Percentiles rank a stretch among this genome's conserved stretches.
Evolutionary conservation across 2,113 vertebrate genomes (phyloP).

Genomic region (Rhinoderma darwinii): DNA sequence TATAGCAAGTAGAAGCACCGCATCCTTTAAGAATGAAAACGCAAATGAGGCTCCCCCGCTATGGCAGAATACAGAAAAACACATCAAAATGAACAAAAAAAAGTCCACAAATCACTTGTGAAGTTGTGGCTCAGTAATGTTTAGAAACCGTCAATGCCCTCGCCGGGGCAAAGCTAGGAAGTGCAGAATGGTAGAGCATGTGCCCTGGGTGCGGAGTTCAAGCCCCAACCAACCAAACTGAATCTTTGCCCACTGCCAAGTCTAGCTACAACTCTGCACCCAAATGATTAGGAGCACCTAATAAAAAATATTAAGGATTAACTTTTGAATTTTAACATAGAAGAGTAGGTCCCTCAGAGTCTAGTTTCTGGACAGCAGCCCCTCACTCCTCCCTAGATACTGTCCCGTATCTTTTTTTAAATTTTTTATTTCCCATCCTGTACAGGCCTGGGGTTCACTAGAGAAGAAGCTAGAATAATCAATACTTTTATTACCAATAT

Average conservation of each 20-base stretch:
- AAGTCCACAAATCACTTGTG: neutral
- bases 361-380: neutral
- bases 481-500: too few relatives aligned
- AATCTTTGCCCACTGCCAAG: too few relatives aligned
- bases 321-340: too few relatives aligned
- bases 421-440: neutral
- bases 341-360: too few relatives aligned
- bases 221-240: neutral
- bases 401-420: neutral
- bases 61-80: neutral
- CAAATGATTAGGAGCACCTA: too few relatives aligned
- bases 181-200: neutral
- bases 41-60: neutral
- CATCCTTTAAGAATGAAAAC: neutral
- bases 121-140: neutral
- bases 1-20: neutral
- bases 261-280: too few relatives aligned
- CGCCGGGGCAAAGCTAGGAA: neutral
- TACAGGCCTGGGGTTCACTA: neutral
- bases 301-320: too few relatives aligned
- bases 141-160: too few relatives aligned
- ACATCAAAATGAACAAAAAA: neutral
- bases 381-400: neutral
- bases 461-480: neutral
- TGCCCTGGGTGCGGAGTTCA: neutral